A percentile compares a stretch with the other conserved stretches of the same genome.
Evolutionary conservation across 2,797 vertebrate species (phyloP).

Genomic region (Chiloscyllium punctatum): DNA sequence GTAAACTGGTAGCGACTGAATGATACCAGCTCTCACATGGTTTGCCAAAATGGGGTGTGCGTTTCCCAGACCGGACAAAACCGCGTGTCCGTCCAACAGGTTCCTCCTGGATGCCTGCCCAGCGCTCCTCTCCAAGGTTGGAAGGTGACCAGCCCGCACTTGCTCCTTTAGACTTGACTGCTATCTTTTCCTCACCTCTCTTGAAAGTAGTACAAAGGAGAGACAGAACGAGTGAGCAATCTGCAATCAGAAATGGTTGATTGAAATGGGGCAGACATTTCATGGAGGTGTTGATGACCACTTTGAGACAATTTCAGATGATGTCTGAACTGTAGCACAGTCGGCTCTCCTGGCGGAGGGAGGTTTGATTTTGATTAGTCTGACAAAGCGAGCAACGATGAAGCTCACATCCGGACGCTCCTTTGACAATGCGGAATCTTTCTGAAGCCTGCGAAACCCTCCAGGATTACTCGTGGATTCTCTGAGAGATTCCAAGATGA

Average conservation of each 20-base stretch:
- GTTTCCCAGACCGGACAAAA: background rate
- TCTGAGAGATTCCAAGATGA: background rate
- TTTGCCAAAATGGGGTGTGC: background rate
- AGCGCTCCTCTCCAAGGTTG: background rate
- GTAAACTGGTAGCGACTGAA: background rate
- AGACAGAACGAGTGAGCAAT: background rate
- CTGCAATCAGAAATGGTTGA: background rate
- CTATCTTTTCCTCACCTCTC: background rate
- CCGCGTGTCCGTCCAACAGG: background rate
- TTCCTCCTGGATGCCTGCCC: background rate
- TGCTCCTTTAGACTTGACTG: background rate
- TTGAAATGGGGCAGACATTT: background rate
- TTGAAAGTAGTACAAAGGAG: background rate
- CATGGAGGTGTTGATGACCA: background rate
- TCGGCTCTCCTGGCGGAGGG: background rate
- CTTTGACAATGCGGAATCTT: background rate
- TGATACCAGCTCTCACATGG: background rate
- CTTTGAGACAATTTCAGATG: background rate
- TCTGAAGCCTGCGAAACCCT: too few relatives aligned
- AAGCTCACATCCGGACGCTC: background rate
- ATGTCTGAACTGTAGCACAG: background rate
- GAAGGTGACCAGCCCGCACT: background rate
- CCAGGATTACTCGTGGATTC: too few relatives aligned
- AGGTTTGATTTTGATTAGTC: background rate
- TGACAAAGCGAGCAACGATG: background rate